Conservation (phyloP, 2,797 vertebrate species). For the Clamator glandarius region DNA sequence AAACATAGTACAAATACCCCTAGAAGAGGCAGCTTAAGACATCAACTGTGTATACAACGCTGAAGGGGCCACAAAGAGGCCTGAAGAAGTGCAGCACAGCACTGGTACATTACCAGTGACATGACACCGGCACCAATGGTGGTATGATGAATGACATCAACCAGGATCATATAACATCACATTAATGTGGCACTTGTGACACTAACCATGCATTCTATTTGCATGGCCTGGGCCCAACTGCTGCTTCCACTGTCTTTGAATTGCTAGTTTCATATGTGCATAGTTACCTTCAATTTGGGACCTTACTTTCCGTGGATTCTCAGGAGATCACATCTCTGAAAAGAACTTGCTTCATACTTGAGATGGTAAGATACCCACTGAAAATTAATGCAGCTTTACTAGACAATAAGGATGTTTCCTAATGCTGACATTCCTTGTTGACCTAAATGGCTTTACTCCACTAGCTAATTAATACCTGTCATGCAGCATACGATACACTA, state of each 20-base stretch:
- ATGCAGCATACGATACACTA: neutral
- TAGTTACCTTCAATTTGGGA: neutral
- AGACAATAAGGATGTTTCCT: neutral
- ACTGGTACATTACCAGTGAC: neutral
- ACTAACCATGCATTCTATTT: neutral
- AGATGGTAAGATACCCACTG: neutral
- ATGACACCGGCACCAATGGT: neutral
- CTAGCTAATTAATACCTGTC: neutral
- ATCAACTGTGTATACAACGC: neutral
- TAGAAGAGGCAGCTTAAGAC: neutral
- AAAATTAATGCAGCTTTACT: neutral
- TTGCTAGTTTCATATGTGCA: neutral
- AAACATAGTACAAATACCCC: neutral
- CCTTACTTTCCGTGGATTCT: neutral
- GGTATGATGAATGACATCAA: neutral
- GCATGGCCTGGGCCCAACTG: neutral
- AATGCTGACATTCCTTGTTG: neutral
- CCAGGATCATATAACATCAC: neutral
- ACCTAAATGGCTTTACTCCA: neutral
- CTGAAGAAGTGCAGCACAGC: neutral
- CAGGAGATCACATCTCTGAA: neutral
- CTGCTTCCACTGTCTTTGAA: neutral
- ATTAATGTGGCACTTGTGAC: neutral
- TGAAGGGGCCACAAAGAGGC: neutral
- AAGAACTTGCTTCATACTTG: neutral